Evolutionary conservation across 2,888 invertebrate genomes (phyloP), one percentile per base, ranked within the genome.

Genomic region (Mimas tiliae): DNA sequence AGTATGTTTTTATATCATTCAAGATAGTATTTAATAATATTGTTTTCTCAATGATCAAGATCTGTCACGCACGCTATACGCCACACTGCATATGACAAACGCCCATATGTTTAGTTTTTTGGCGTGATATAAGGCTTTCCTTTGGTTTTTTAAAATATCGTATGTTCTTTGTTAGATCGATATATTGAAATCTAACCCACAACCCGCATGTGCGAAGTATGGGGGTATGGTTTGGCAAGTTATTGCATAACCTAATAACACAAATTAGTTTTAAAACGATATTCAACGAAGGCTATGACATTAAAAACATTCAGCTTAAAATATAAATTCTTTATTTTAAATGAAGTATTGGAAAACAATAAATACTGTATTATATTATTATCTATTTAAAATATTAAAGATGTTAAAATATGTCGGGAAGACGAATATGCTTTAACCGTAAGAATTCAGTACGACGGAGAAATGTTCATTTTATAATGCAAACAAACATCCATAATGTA

Each of bases 71-170:
- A 34, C 0, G 19, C 69, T 70, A 74, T 7, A 65, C 63, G 69
- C 67, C 70, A 74, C 65, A 62, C 68, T 34, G 66, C 65, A 63
- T 48, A 62, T 33, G 38, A 63, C 70, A 68, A 71, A 73, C 65
- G 72, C 72, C 81, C 84, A 85, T 80, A 81, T 85, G 85, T 75
- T 83, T 73, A 69, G 76, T 81, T 81, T 84, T 82, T 82, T 78
- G 73, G 70, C 67, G 72, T 69, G 69, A 70, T 74, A 72, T 75
- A 75, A 75, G 79, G 81, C 80, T 80, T 77, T 76, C 77, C 75
- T 71, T 70, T 65, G 67, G 70, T 77, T 78, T 79, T 79, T 70
- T 72, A 55, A 58, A 69, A 64, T 66, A 73, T 67, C 70, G 73
- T 71, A 69, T 74, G 75, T 65, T 48, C 69, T 72, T 76, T 76